These are phyloP conservation scores for Lophochroa leadbeateri DNA, from an alignment of 2,113 vertebrate genomes.

Conservation along the genomic window DNA sequence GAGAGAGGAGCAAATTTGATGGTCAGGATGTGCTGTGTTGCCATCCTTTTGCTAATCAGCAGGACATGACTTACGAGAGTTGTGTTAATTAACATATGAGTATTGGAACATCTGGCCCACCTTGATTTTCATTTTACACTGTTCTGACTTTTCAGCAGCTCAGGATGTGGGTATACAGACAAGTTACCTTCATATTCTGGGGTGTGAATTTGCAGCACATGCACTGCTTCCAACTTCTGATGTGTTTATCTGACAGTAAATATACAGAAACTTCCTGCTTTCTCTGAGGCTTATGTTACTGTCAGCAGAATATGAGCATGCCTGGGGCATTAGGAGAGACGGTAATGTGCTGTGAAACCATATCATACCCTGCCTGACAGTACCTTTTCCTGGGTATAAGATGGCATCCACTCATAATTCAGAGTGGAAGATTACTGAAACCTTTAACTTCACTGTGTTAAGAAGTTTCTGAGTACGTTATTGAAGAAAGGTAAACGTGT, in stretches of 20 bases:
- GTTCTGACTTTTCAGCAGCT: neutral
- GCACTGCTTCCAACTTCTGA: neutral
- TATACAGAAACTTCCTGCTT: neutral
- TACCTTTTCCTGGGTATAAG: neutral
- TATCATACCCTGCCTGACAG: neutral
- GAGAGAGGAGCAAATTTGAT: neutral
- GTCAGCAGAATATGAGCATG: neutral
- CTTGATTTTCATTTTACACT: neutral
- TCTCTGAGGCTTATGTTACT: neutral
- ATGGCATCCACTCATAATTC: neutral
- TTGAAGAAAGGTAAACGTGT: neutral
- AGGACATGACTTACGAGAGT: rapidly evolving
- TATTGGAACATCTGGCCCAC: neutral
- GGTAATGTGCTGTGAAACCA: neutral
- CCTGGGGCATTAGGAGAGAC: neutral
- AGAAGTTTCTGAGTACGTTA: neutral
- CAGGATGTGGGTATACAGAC: neutral
- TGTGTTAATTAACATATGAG: neutral
- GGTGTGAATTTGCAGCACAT: neutral
- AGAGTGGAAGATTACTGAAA: neutral
- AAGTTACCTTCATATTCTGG: neutral
- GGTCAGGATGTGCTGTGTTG: neutral
- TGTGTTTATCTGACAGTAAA: neutral
- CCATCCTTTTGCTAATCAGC: neutral
- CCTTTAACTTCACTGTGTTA: neutral